Evolutionary conservation across 2,888 invertebrate species (phyloP).

Genomic region (Leptinotarsa haldemani): DNA sequence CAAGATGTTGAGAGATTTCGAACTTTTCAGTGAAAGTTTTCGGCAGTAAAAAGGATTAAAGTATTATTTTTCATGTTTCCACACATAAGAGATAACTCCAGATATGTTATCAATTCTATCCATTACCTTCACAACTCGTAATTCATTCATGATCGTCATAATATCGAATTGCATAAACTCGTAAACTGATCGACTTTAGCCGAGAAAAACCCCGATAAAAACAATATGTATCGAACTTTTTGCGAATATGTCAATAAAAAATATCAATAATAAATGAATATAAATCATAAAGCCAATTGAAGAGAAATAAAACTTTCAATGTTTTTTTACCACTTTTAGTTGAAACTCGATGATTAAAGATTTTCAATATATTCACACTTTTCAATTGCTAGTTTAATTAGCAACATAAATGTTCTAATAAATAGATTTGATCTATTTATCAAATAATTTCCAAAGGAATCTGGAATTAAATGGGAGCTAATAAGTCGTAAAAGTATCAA

Average conservation of each 20-base stretch:
- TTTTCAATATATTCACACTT: no score
- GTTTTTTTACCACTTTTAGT: no score
- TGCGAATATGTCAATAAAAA: neutral
- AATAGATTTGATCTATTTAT: no score
- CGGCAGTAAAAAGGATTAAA: neutral
- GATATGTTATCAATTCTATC: constrained; percentile 5
- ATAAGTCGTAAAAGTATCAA: neutral
- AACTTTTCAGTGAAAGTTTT: neutral
- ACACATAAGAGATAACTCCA: constrained; percentile 7
- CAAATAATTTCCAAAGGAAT: neutral
- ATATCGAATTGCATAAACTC: neutral
- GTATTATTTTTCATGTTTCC: neutral
- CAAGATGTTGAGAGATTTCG: neutral
- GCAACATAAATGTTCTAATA: no score
- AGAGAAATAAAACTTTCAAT: no score
- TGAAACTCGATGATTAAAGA: no score
- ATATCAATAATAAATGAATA: no score
- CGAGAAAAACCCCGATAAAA: neutral
- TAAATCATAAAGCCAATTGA: no score
- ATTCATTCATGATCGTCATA: neutral
- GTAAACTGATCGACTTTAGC: neutral
- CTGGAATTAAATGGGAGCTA: neutral
- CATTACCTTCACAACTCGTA: constrained; percentile 10
- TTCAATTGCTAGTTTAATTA: no score
- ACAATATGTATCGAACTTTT: neutral